These are phyloP conservation scores for Sericinus montela DNA, from an alignment of 2,888 invertebrate genomes.

Conservation along the genomic window DNA sequence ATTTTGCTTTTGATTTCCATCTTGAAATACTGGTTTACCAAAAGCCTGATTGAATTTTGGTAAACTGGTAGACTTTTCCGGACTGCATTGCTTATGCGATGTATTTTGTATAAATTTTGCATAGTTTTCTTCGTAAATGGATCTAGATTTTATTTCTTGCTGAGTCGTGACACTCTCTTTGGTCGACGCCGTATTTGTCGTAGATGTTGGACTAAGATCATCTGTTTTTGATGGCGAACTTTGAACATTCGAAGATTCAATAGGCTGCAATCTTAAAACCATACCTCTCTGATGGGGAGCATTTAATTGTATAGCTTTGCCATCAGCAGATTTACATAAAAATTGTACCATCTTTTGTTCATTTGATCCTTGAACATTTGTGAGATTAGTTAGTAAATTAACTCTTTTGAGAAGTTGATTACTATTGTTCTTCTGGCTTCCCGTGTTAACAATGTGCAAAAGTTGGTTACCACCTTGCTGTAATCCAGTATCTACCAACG, in stretches of 20 bases:
- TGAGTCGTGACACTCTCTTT: conserved; percentile 43
- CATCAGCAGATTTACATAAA: conserved; percentile 81
- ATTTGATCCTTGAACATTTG: conserved; percentile 67
- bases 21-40: conserved; percentile 84
- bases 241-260: conserved; percentile 54
- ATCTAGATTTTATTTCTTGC: conserved; percentile 72
- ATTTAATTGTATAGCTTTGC: conserved; percentile 78
- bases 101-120: conserved; percentile 75
- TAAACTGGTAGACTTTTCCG: conserved; percentile 74
- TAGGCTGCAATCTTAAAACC: conserved; percentile 68
- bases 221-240: conserved; percentile 42
- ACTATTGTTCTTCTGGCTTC: conserved; percentile 54
- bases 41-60: conserved; percentile 90
- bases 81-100: conserved; percentile 43
- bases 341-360: conserved; percentile 81
- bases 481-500: conserved; percentile 62
- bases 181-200: conserved; percentile 28
- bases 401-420: conserved; percentile 70
- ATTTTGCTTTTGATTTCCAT: conserved; percentile 48
- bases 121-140: conserved; percentile 77
- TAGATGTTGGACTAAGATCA: conserved; percentile 40
- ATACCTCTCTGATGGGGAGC: conserved; percentile 75
- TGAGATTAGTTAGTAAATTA: conserved; percentile 67
- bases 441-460: conserved; percentile 71
- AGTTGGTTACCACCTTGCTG: conserved; percentile 71